Conservation (phyloP, 2,888 invertebrate genomes). For the Nomada fabriciana region DNA sequence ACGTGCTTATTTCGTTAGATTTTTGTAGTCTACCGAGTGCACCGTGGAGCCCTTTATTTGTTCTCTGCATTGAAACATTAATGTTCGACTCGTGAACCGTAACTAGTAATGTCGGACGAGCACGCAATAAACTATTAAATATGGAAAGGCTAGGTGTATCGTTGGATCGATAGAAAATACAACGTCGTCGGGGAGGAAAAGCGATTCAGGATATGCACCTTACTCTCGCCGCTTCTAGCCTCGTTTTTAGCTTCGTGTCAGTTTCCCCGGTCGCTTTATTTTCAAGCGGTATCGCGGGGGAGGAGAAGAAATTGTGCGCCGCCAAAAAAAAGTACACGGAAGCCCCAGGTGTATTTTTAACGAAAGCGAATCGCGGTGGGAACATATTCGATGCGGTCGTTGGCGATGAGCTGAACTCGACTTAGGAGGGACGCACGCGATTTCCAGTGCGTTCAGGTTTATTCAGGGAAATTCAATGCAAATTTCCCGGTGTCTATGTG, state of each 20-base stretch:
- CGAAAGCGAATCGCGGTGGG: neutral
- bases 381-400: neutral
- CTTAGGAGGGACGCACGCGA: neutral
- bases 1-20: neutral
- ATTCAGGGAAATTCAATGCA: slow-evolving; percentile 14
- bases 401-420: neutral
- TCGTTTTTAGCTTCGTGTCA: slow-evolving; percentile 7
- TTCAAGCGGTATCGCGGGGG: neutral
- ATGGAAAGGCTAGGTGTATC: slow-evolving; percentile 10
- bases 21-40: slow-evolving; percentile 9
- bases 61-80: slow-evolving; percentile 32
- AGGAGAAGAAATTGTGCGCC: neutral
- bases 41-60: slow-evolving; percentile 16
- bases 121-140: slow-evolving; percentile 47
- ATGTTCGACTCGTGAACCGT: slow-evolving; percentile 15
- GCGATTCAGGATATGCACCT: slow-evolving; percentile 21
- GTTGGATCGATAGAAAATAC: slow-evolving; percentile 24
- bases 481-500: neutral
- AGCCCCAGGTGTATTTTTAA: slow-evolving; percentile 13
- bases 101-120: slow-evolving; percentile 30
- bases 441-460: neutral
- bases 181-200: neutral
- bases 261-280: neutral
- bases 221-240: neutral
- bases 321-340: neutral